Evolutionary conservation across 2,888 invertebrate genomes (phyloP).

Genomic region (Lithosia quadra): DNA sequence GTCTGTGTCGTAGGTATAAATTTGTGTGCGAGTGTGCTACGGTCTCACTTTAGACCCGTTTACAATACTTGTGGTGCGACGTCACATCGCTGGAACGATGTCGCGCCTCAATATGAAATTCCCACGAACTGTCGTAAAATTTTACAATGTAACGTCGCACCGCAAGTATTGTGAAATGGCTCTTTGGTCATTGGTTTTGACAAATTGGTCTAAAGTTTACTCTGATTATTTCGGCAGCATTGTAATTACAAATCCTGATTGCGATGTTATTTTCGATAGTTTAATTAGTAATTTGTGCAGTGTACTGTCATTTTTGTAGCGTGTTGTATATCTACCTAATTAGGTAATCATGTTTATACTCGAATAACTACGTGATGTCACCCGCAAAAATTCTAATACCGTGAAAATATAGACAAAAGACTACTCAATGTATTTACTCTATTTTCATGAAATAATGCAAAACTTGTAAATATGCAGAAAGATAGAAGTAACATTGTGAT

Average conservation of each 20-base stretch:
- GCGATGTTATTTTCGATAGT: background rate
- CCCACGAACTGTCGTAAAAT: background rate
- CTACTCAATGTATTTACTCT: background rate
- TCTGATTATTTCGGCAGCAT: background rate
- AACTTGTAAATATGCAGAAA: background rate
- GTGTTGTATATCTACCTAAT: too few species aligned
- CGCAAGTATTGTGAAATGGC: conserved; percentile 4
- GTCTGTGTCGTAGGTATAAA: background rate
- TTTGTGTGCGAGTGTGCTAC: background rate
- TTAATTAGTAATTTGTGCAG: background rate
- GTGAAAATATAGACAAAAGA: too few species aligned
- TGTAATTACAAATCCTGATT: background rate
- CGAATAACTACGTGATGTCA: too few species aligned
- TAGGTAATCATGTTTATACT: too few species aligned
- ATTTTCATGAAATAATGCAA: background rate
- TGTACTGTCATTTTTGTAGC: background rate
- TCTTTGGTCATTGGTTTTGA: background rate
- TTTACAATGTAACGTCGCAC: conserved; percentile 5
- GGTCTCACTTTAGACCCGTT: background rate
- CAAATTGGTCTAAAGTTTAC: background rate
- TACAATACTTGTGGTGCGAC: conserved; percentile 1
- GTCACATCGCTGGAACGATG: background rate
- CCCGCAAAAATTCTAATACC: too few species aligned
- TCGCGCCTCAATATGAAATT: background rate
- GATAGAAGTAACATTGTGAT: background rate